phyloP scores from a whole-genome alignment of 1,140 invertebrate species.

The Bombus vancouverensis region DNA sequence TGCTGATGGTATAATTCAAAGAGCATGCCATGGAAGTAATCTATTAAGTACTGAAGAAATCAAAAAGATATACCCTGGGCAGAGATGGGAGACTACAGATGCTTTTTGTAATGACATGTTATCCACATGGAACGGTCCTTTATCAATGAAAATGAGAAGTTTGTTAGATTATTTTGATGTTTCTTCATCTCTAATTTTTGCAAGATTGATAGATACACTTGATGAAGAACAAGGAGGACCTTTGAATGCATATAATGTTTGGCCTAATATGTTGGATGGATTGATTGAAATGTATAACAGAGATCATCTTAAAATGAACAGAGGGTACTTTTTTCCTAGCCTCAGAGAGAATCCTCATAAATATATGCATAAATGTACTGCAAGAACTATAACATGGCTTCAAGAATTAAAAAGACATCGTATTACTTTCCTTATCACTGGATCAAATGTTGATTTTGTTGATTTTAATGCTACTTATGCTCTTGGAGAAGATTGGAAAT shows the following conservation, averaged over 20 bases:
- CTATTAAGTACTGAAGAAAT: constrained; percentile 85
- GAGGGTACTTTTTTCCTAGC: constrained; percentile 85
- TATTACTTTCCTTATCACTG: constrained; percentile 89
- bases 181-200: constrained; percentile 86
- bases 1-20: constrained; percentile 85
- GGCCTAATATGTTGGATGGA: constrained; percentile 86
- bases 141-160: constrained; percentile 85
- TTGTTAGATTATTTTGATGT: constrained; percentile 91
- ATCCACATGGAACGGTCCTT: constrained; percentile 85
- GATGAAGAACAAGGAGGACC: constrained; percentile 83
- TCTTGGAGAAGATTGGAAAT: constrained; percentile 87
- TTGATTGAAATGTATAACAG: constrained; percentile 85
- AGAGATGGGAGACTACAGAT: constrained; percentile 84
- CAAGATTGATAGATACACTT: constrained; percentile 87
- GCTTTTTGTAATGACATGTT: constrained; percentile 84
- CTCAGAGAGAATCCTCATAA: constrained; percentile 85
- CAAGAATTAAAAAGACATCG: constrained; percentile 83
- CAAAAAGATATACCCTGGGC: constrained; percentile 83
- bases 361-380: constrained; percentile 86
- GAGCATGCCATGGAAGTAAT: constrained; percentile 88
- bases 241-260: constrained; percentile 84
- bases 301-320: constrained; percentile 84
- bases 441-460: constrained; percentile 90
- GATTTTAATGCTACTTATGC: constrained; percentile 85
- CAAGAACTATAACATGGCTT: constrained; percentile 86